These are phyloP conservation scores for Choloepus hoffmanni DNA, from an alignment of 2,113 vertebrate species.

Conservation along the genomic window DNA sequence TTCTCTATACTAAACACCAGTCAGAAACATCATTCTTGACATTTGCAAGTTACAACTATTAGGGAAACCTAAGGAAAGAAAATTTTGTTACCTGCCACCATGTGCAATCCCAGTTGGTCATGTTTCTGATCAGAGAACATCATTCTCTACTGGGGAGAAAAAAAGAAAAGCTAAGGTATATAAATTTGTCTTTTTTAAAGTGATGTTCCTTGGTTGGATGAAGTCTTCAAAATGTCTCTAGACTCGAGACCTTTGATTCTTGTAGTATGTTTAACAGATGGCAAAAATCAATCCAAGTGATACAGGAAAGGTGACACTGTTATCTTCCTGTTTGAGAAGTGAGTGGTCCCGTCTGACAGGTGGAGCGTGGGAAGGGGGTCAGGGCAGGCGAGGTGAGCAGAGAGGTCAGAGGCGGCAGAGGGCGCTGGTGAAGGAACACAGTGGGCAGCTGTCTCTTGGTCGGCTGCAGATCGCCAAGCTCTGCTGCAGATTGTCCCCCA, in stretches of 20 bases:
- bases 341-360: not conserved
- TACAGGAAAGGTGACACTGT: not conserved
- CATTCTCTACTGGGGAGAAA: not conserved
- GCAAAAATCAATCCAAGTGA: not conserved
- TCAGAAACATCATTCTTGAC: not conserved
- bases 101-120: not conserved
- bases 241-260: not conserved
- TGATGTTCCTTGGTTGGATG: not conserved
- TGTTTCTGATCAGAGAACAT: not conserved
- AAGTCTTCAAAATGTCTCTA: not conserved
- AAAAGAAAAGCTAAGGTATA: not conserved
- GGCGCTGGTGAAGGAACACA: too few species aligned
- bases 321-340: not conserved
- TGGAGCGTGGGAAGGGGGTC: not conserved
- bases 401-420: not conserved
- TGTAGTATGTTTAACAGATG: not conserved
- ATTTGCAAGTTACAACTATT: slow-evolving; percentile 20
- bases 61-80: not conserved
- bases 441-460: too few species aligned
- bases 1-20: not conserved
- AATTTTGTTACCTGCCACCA: not conserved
- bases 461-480: too few species aligned
- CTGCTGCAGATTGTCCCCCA: too few species aligned
- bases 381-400: not conserved
- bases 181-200: slow-evolving; percentile 27